Conservation (phyloP, 2,888 invertebrate species). For the Rhagonycha fulva region DNA sequence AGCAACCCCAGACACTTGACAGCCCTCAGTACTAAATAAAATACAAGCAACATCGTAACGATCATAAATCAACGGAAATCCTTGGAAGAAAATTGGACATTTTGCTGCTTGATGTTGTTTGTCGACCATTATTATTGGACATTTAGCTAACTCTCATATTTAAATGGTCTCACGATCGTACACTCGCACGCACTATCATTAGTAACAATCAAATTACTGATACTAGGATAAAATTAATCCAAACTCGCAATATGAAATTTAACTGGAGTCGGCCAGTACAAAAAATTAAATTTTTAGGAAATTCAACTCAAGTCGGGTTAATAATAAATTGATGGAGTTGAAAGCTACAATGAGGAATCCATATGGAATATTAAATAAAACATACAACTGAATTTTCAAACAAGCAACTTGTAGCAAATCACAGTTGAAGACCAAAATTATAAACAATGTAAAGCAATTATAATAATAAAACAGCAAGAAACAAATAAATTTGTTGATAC, state of each 20-base stretch:
- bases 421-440: not conserved
- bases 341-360: not conserved
- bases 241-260: not conserved
- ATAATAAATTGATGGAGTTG: not conserved
- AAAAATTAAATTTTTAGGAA: not conserved
- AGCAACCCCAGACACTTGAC: not conserved
- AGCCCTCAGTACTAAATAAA: not conserved
- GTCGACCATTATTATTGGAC: not conserved
- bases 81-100: not conserved
- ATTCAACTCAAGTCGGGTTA: not conserved
- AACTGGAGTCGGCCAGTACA: not conserved
- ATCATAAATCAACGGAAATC: not conserved
- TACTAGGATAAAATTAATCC: not conserved
- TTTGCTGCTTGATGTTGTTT: not conserved
- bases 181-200: not conserved
- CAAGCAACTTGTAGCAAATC: not conserved
- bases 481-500: not conserved
- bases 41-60: not conserved
- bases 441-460: not conserved
- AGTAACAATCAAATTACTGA: not conserved
- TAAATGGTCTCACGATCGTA: not conserved
- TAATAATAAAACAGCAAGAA: not conserved
- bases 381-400: too few relatives aligned
- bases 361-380: not conserved
- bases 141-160: not conserved